Evolutionary conservation across 2,113 vertebrate genomes (phyloP).

Genomic region (Hypocryptadius cinnamomeus): DNA sequence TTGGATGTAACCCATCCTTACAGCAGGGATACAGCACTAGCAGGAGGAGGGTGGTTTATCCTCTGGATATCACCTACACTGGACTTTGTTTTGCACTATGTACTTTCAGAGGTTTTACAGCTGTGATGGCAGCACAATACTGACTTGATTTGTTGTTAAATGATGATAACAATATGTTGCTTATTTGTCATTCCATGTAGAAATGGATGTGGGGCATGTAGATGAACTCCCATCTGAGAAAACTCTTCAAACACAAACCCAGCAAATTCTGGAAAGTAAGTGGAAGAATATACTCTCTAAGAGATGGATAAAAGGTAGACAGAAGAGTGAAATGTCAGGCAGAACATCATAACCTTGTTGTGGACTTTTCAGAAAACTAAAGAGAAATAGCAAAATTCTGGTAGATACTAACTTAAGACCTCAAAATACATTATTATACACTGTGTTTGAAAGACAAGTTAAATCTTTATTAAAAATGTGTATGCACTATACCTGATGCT

Average conservation of each 20-base stretch:
- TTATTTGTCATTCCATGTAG: not conserved
- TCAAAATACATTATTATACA: not conserved
- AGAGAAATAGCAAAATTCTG: not conserved
- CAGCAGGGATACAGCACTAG: not conserved
- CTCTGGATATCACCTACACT: not conserved
- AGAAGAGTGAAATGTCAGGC: not conserved
- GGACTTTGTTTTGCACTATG: not conserved
- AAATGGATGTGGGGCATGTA: not conserved
- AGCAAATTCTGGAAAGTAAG: not conserved
- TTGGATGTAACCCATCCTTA: not conserved
- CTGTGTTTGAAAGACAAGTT: not conserved
- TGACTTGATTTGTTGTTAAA: not conserved
- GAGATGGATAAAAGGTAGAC: not conserved
- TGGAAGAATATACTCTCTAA: not conserved
- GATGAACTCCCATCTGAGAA: not conserved
- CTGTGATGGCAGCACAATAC: not conserved
- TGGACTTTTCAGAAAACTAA: not conserved
- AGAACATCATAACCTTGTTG: not conserved
- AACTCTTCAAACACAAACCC: not conserved
- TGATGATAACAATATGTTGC: not conserved
- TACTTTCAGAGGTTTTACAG: not conserved
- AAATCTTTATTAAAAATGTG: not conserved
- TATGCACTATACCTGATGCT: not conserved
- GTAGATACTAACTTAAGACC: not conserved
- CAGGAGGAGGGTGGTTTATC: not conserved